Base-by-base conservation (phyloP, 1,140 invertebrate species). In the Sycophaga agraensis region DNA sequence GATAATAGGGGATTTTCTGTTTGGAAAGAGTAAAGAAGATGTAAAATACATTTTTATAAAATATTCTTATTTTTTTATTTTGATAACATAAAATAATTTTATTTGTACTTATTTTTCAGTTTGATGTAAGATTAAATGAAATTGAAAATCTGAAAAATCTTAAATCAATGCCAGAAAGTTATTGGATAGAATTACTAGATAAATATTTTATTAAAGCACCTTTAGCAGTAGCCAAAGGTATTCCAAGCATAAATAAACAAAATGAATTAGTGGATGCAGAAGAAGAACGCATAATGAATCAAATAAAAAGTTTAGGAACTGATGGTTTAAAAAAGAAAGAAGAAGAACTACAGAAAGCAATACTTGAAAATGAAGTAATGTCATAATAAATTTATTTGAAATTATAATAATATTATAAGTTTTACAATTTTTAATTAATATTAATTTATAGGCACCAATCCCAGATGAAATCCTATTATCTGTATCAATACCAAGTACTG, bases 1-100 rank as follows among this genome's bases (percentile, higher is more conserved):
- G 66, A 83, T 91, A 28, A 91, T 96, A 70, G 89, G 88, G 0
- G 91, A 96, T 75, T 86, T 91, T 66, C 79, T 96, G 17, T 95
- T 93, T 78, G 91, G 92, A 9, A 83, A 87, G 43, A 85, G 80
- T 17, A 84, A 89, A 62, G 77, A 88, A 65, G 90, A 93, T 78
- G 90, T 93, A 79, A n/a, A n/a, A n/a, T 87, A 86, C 3, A n/a
- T 66, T 58, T n/a, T 63, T 63, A 42, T 42, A 28, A 14, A 34
- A 19, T 7, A 24, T 42, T 54, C 21, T 42, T 21, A 21, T 31
- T 31, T 31, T 6, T 31, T 31, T 31, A 31, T 31, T 31, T 31
- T 31, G 4, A 6, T 31, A 11, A 24, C 40, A 22, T 22, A 42
- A 35, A 60, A 62, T 55, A 19, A 42, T 48, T 12, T 63, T 45